phyloP scores from a whole-genome alignment of 2,888 invertebrate genomes.

The Branchinecta sandiegonensis region DNA sequence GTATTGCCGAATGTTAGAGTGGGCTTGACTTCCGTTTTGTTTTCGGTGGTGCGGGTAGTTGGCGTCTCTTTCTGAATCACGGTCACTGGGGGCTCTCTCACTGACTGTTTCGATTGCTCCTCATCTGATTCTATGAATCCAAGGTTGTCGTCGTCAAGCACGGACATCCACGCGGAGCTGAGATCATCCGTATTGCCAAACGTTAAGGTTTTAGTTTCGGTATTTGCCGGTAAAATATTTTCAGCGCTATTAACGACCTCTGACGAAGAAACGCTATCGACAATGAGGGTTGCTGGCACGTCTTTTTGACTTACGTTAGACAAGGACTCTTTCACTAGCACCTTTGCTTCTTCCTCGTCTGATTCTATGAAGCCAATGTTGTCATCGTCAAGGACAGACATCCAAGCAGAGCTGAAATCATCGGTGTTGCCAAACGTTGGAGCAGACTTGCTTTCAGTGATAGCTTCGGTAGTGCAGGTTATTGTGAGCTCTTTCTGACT shows the following conservation, averaged over 20 bases:
- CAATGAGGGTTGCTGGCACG: too few relatives aligned
- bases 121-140: constrained; percentile 31
- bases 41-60: background rate
- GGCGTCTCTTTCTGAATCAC: background rate
- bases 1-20: background rate
- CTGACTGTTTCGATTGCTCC: constrained; percentile 20
- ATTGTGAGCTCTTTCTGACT: too few relatives aligned
- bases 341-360: constrained; percentile 17
- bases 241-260: too few relatives aligned
- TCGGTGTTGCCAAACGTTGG: background rate
- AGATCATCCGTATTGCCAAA: constrained; percentile 29
- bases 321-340: background rate
- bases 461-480: too few relatives aligned
- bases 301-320: too few relatives aligned
- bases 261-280: too few relatives aligned
- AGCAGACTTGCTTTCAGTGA: too few relatives aligned
- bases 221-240: too few relatives aligned
- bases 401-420: constrained; percentile 29
- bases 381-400: constrained; percentile 35
- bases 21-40: constrained; percentile 1
- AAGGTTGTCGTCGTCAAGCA: constrained; percentile 34
- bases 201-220: background rate
- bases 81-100: background rate
- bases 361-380: background rate
- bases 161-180: constrained; percentile 33